Percentiles rank a stretch among this genome's conserved stretches.
Evolutionary conservation across 2,888 invertebrate genomes (phyloP).

Genomic region (Cheilosia vernalis): DNA sequence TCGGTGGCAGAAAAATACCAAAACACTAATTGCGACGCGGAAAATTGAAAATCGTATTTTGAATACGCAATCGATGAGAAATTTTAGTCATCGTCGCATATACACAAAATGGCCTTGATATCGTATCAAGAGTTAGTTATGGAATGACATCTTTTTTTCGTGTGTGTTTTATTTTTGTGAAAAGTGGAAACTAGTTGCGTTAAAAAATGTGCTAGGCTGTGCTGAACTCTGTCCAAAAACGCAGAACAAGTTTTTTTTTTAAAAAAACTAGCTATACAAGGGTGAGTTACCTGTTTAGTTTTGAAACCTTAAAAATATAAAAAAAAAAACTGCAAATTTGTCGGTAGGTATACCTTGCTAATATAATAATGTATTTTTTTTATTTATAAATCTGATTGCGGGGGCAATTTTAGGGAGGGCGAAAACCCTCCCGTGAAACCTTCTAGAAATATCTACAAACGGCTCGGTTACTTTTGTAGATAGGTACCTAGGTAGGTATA

Average conservation of each 20-base stretch:
- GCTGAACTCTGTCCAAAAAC: too few relatives aligned
- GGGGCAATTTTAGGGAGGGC: not conserved
- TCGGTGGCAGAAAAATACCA: constrained; percentile 32
- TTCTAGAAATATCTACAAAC: not conserved
- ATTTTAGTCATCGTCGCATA: constrained; percentile 37
- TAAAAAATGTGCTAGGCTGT: too few relatives aligned
- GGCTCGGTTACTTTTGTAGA: not conserved
- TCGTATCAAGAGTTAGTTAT: not conserved
- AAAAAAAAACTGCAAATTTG: not conserved
- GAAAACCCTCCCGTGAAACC: not conserved
- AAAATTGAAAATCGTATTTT: constrained; percentile 46
- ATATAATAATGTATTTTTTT: too few relatives aligned
- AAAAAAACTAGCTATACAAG: too few relatives aligned
- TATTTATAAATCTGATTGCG: not conserved
- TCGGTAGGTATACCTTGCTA: not conserved
- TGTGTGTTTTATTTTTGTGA: too few relatives aligned
- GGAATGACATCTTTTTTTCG: too few relatives aligned
- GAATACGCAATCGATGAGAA: constrained; percentile 54
- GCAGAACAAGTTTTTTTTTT: too few relatives aligned
- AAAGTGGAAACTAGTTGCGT: too few relatives aligned
- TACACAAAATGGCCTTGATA: constrained; percentile 22
- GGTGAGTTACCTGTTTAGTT: too few relatives aligned
- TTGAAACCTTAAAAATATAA: too few relatives aligned
- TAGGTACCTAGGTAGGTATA: not conserved
- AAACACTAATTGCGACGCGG: constrained; percentile 64